phyloP scores from a whole-genome alignment of 1,140 invertebrate genomes.

The Venustaconcha ellipsiformis region DNA sequence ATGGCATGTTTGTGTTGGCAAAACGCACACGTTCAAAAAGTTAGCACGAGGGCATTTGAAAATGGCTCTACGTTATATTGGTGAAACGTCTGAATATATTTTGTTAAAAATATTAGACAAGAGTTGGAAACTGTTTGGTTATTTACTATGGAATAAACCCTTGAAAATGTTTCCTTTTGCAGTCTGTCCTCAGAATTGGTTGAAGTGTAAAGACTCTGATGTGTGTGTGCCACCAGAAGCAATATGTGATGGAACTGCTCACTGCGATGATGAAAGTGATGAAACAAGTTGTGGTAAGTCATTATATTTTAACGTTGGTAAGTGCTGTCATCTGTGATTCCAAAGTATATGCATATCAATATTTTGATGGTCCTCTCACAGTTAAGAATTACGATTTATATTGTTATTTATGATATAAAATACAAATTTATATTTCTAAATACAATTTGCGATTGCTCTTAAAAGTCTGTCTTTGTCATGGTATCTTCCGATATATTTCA shows the following conservation, averaged over 20 bases:
- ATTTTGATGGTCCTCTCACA: no score
- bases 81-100: no score
- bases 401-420: no score
- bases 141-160: no score
- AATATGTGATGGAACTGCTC: slow-evolving; percentile 39
- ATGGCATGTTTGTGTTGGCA: no score
- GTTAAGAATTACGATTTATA: no score
- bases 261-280: slow-evolving; percentile 50
- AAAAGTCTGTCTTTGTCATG: slow-evolving; percentile 2
- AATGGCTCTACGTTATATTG: no score
- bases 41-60: no score
- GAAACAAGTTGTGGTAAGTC: slow-evolving; percentile 41
- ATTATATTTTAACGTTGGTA: background rate
- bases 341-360: background rate
- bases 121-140: no score
- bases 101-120: no score
- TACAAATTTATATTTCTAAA: no score
- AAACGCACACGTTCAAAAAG: no score
- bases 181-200: slow-evolving; percentile 31
- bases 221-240: slow-evolving; percentile 27
- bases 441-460: background rate
- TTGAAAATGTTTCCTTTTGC: slow-evolving; percentile 6
- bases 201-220: slow-evolving; percentile 29
- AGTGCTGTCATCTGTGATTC: background rate
- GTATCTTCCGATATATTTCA: slow-evolving; percentile 18